Evolutionary conservation across 30 jellyfish, hydroid and myxozoan species (phyloP), one percentile per base, ranked within the genome.

Genomic region (Nemopilema nomurai): DNA sequence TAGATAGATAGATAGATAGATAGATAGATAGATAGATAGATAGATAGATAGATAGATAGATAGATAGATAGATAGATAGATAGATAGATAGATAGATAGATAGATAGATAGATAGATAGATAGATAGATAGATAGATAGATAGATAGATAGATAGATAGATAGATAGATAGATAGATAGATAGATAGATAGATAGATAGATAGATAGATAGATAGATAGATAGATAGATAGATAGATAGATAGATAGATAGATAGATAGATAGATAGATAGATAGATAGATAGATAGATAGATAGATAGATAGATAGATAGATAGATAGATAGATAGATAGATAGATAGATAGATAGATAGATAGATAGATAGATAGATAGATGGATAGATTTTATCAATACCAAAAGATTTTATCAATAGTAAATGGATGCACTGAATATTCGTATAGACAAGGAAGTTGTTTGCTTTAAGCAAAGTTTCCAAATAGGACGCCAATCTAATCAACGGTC

Each of bases 61-160:
- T 67, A 67, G 77, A 67, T 67, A 67, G 77, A 67, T 67, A 67
- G 77, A 67, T 67, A 67, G 77, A 67, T 67, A 67, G 77, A 67
- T 67, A 67, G 77, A 67, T 67, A 67, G 77, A 67, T 67, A 67
- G 77, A 67, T 67, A 67, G 77, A 67, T 67, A 67, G 77, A 67
- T 67, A 67, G 77, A 67, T 67, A 67, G 77, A 67, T 67, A 67
- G 77, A 67, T 67, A 67, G 77, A 67, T 67, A 67, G 77, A 67
- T 67, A 26, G 77, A 67, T 67, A 26, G 77, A 67, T 67, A 26
- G 77, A 67, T 67, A 26, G 77, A 67, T 67, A 67, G 32, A 67
- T 67, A 67, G 27, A 67, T 67, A 51, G 67, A 51, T 51, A 51
- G 67, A 51, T 51, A 51, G 67, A 51, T 51, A 51, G 67, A 51